Base-by-base conservation (phyloP, 23 tunicate genomes). In the Trididemnum nubilum region DNA sequence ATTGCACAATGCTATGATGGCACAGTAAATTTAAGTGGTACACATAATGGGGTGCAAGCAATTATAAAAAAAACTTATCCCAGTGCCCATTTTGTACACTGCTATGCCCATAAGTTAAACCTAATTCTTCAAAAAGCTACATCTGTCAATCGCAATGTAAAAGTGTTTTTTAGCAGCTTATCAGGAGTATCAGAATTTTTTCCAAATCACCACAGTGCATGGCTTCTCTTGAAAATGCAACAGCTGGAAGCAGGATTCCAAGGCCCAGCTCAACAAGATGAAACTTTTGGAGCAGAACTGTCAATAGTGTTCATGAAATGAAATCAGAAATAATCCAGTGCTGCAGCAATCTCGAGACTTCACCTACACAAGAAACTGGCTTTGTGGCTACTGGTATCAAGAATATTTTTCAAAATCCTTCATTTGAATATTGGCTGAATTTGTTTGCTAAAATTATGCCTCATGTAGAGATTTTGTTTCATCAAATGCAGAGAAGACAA, bases 391-490 rank as follows among this genome's bases (percentile, higher is more conserved):
- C 27, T 58, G 82, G 82, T 58, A 33, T 78, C 4, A 31, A 58
- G 2, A 36, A 36, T 21, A 2, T 15, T 52, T 34, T 78, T 18
- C 31, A 54, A 36, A 35, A 78, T 33, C 51, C 69, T 18, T n/a
- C 59, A 58, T 78, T 76, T 57, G 33, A 31, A 28, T 78, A 25
- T 57, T 78, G 82, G 82, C 33, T 76, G 64, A 29, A 50, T 37
- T 52, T 76, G 5, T 60, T 78, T 60, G 7, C 69, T 21, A 34
- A 78, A 61, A 78, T 78, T 58, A 78, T 78, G 82, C 82, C 82
- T 58, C 82, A 54, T 78, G 82, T 78, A 2, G 82, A 57, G 34
- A 78, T 78, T 29, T 34, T 78, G 9, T 78, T 2, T 35, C 31
- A 60, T 36, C 71, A 78, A 60, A 33, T 78, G 50, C 71, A 78